Base-by-base conservation (phyloP, 2,797 vertebrate species). In the Manis javanica region DNA sequence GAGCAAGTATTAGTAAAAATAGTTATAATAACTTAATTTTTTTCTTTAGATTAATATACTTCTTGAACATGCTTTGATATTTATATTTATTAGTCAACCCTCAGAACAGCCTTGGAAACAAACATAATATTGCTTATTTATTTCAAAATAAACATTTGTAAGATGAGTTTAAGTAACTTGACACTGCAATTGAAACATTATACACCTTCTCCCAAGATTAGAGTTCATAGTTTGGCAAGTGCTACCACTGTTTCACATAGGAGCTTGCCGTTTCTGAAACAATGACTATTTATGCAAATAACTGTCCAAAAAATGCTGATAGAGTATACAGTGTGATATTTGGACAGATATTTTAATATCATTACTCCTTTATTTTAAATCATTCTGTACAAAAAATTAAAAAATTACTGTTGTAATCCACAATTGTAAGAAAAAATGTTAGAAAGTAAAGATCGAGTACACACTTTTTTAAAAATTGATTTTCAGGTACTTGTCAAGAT, bases 201-300 rank as follows among this genome's bases (percentile, higher is more conserved):
- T 2, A 87, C 3, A 57, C 3, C 26, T 79, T 79, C 10, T 84
- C 5, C 3, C 9, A 90, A 81, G 31, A 66, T 96, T 68, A 72
- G n/a, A 71, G 53, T 63, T 77, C 14, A 59, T 57, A 66, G 53
- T 53, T 69, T 90, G 42, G 2, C 16, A 91, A 79, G 24, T 63
- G 34, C 15, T 84, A 57, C 21, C 29, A 42, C 39, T 86, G 29
- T 66, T 97, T 86, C 57, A 90, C 71, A 90, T 82, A n/a, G 29
- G 49, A 74, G 26, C 11, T 81, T 90, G 5, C 10, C 59, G 39
- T 57, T 91, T 75, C 53, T 61, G 31, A 87, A 72, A 61, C 31
- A 86, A 87, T 12, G 10, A 79, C 46, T 21, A 2, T 9, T 49
- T 71, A 26, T 26, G 3, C 11, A 93, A 49, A 61, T 75, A 88